Percentiles rank a stretch among this genome's conserved stretches.
Conservation (phyloP, 1,140 invertebrate genomes). For the Oscheius sp. region DNA sequence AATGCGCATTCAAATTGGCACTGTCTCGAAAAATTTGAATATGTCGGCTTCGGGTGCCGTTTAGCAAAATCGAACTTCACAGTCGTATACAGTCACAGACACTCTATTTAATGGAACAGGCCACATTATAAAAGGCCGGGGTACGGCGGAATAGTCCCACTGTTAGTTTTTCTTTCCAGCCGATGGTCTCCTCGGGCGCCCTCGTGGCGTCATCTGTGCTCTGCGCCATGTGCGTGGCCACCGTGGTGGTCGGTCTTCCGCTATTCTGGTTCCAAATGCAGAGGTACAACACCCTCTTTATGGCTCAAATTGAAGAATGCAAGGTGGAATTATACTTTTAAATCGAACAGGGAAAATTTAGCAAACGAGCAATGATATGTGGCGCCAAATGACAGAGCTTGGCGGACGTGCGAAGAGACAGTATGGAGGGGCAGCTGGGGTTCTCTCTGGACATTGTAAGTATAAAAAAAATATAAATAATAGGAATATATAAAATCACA, state of each 20-base stretch:
- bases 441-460: neutral
- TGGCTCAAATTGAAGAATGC: neutral
- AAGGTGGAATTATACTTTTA: neutral
- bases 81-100: no score
- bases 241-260: neutral
- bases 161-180: no score
- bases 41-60: no score
- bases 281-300: neutral
- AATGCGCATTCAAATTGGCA: no score
- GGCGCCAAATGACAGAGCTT: neutral
- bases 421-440: neutral
- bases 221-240: neutral
- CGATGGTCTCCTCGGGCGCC: no score
- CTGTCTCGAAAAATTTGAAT: no score
- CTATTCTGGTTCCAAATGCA: conserved; percentile 7
- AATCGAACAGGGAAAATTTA: neutral
- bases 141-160: no score
- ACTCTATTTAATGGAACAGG: no score
- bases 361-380: neutral
- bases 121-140: no score
- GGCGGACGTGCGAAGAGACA: neutral
- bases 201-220: neutral
- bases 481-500: no score
- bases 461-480: no score
- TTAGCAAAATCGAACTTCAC: no score